A percentile compares a stretch with the other conserved stretches of the same genome.
These are phyloP conservation scores for Melieria picta DNA, from an alignment of 2,888 invertebrate genomes.

Conservation along the genomic window DNA sequence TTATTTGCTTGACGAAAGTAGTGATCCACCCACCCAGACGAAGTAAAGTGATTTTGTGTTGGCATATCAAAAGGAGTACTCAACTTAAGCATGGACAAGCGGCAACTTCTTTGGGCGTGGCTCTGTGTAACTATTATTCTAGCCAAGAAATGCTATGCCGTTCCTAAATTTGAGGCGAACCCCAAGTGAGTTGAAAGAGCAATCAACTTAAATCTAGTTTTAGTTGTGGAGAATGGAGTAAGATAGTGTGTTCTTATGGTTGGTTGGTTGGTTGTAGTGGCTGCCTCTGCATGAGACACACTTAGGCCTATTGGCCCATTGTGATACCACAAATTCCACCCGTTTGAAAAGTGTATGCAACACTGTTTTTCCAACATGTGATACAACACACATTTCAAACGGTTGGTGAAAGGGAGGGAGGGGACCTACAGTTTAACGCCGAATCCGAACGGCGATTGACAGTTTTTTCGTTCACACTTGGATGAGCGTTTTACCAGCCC, in stretches of 20 bases:
- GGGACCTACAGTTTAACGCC: no score
- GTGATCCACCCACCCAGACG: not conserved
- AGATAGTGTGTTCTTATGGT: not conserved
- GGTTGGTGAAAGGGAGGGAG: no score
- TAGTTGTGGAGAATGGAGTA: not conserved
- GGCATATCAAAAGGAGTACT: not conserved
- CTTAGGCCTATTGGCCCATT: no score
- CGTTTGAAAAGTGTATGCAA: no score
- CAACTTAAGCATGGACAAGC: constrained; percentile 44
- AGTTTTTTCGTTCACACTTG: no score
- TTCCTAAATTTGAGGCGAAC: constrained; percentile 51
- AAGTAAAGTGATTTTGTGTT: not conserved
- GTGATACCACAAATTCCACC: no score
- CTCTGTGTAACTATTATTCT: constrained; percentile 36
- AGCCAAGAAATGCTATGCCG: constrained; percentile 42
- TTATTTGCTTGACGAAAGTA: not conserved
- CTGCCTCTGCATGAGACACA: no score
- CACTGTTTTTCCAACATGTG: no score
- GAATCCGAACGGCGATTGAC: no score
- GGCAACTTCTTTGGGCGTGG: constrained; percentile 32
- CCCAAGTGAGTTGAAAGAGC: constrained; percentile 48
- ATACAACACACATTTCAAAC: no score
- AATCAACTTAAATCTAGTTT: not conserved
- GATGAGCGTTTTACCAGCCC: no score
- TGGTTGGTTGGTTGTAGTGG: no score